These are phyloP conservation scores for Lycia hirtaria DNA, from an alignment of 2,888 invertebrate species.

Conservation along the genomic window DNA sequence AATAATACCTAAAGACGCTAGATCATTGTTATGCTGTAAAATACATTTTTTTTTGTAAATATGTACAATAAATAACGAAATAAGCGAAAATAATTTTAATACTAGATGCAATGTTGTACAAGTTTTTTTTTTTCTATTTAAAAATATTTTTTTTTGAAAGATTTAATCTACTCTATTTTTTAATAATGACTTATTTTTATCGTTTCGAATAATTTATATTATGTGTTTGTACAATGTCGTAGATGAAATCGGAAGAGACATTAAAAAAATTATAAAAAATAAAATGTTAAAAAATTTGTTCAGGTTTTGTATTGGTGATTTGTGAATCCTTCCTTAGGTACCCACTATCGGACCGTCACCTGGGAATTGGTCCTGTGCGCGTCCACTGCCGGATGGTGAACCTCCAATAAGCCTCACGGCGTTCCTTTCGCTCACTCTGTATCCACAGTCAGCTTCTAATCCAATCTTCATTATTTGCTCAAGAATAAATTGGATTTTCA, in stretches of 20 bases:
- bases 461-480: slow-evolving; percentile 30
- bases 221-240: slow-evolving; percentile 83
- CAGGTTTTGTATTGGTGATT: slow-evolving; percentile 75
- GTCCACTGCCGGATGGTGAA: slow-evolving; percentile 66
- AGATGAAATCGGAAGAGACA: slow-evolving; percentile 77
- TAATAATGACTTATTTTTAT: slow-evolving; percentile 83
- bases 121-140: slow-evolving; percentile 78
- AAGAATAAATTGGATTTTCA: slow-evolving; percentile 55
- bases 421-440: not conserved
- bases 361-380: slow-evolving; percentile 65
- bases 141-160: slow-evolving; percentile 79
- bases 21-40: slow-evolving; percentile 85
- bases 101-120: slow-evolving; percentile 85
- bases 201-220: slow-evolving; percentile 84
- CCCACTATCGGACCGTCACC: slow-evolving; percentile 68
- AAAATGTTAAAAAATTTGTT: slow-evolving; percentile 78
- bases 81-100: slow-evolving; percentile 78
- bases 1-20: slow-evolving; percentile 84
- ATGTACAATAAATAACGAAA: slow-evolving; percentile 81
- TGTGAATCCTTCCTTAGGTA: slow-evolving; percentile 56
- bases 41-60: slow-evolving; percentile 81
- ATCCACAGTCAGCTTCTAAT: slow-evolving; percentile 16
- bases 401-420: slow-evolving; percentile 48
- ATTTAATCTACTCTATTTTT: slow-evolving; percentile 83
- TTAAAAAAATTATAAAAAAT: slow-evolving; percentile 83